Evolutionary conservation across 1,140 invertebrate species (phyloP).

Genomic region (Triops cancriformis): DNA sequence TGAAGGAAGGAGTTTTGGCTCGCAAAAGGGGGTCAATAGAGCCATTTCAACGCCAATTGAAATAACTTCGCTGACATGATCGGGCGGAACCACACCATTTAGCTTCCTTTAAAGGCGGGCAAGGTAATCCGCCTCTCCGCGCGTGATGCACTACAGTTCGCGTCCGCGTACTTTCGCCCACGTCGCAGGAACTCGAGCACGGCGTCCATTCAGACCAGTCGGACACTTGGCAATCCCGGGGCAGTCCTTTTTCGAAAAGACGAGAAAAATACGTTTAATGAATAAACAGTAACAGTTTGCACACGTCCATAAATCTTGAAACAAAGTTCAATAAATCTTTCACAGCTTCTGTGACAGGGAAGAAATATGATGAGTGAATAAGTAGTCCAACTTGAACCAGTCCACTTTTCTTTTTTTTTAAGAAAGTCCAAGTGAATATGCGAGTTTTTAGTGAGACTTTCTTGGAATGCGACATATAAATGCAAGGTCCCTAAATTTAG

Average conservation of each 20-base stretch:
- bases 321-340: too few species aligned
- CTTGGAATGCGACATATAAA: too few species aligned
- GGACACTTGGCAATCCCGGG: slow-evolving; percentile 68
- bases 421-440: too few species aligned
- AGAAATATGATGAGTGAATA: too few species aligned
- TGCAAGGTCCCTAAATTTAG: too few species aligned
- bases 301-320: too few species aligned
- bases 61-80: slow-evolving; percentile 51
- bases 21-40: neutral
- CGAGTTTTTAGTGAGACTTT: too few species aligned
- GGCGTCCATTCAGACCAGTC: slow-evolving; percentile 77
- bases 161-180: slow-evolving; percentile 70
- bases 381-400: too few species aligned
- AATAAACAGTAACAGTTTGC: too few species aligned
- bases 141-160: slow-evolving; percentile 64
- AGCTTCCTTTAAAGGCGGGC: slow-evolving; percentile 69
- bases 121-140: slow-evolving; percentile 64
- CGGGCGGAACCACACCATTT: slow-evolving; percentile 73
- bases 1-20: neutral
- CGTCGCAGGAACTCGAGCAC: slow-evolving; percentile 77
- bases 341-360: too few species aligned
- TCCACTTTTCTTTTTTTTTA: too few species aligned
- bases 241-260: neutral
- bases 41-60: slow-evolving; percentile 39
- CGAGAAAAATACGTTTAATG: neutral